Base-by-base conservation (phyloP, 2,888 invertebrate genomes). In the Campopleginae sp. region DNA sequence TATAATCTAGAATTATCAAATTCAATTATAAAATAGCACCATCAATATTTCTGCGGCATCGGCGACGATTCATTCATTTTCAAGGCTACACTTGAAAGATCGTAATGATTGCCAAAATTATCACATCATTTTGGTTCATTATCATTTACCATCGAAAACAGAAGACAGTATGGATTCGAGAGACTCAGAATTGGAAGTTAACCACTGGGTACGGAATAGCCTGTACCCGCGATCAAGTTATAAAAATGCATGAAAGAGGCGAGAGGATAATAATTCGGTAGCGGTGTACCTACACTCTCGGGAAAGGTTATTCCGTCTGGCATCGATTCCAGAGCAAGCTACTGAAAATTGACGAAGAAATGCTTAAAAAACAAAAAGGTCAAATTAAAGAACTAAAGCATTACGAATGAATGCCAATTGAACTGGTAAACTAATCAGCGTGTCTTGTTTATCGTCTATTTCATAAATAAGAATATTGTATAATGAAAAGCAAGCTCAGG, bases 231-330 rank as follows among this genome's bases (percentile, higher is more conserved):
- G 70, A 51, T 65, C 31, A 80, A 54, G 87, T 88, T 88, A 86
- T 88, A 86, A 89, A 88, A 86, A 88, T 89, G 86, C 88, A 88
- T 87, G 76, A 82, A 48, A 81, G 54, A 82, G 74, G 27, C 68
- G 65, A 42, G 17, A 68, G 80, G 83, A 87, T 88, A 88, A 89
- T 89, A 86, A 58, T 58, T 58, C 58, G 58, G 58, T 86, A 80
- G 70, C 46, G 66, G 58, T 70, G 63, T 75, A 31, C 46, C 54
- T 27, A 65, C 51, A 27, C 48, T 66, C 54, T 71, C 82, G 71
- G 78, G 77, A 81, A 72, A 72, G 68, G 85, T 87, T 85, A 88
- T 89, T 87, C 87, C 79, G 72, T 61, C 74, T 74, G 17, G 78
- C 75, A 86, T 84, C 80, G 86, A 84, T 81, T 84, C 46, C 75